phyloP scores from a whole-genome alignment of 2,113 vertebrate species.

The Pygoscelis adeliae region DNA sequence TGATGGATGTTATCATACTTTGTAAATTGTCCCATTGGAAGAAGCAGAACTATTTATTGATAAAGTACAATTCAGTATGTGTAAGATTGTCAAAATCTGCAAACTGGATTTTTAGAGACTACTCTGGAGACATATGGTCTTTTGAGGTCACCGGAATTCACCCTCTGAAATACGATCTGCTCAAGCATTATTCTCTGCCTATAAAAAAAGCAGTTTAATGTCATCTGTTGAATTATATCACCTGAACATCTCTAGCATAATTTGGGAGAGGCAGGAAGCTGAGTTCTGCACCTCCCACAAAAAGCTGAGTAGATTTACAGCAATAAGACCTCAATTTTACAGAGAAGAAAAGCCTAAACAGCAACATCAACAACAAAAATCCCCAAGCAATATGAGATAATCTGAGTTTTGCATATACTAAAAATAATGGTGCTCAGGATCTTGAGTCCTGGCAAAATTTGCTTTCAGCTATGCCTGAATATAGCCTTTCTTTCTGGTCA shows the following conservation, averaged over 20 bases:
- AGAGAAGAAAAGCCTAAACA: neutral
- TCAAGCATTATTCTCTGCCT: neutral
- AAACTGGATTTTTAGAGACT: neutral
- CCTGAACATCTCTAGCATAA: neutral
- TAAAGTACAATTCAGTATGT: neutral
- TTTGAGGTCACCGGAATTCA: slow-evolving; percentile 22
- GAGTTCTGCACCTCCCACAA: neutral
- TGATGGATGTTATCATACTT: neutral
- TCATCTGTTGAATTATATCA: neutral
- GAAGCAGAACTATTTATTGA: neutral
- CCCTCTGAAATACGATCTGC: neutral
- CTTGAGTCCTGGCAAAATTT: neutral
- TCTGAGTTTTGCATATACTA: neutral
- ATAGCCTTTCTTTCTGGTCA: slow-evolving; percentile 31
- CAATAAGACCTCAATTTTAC: neutral
- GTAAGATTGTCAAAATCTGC: neutral
- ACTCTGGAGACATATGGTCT: neutral
- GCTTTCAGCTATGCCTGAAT: neutral
- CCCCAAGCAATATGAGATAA: neutral
- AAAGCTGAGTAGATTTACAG: neutral
- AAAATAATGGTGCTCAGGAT: neutral
- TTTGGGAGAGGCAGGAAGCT: neutral
- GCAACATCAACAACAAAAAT: neutral
- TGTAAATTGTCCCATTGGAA: neutral
- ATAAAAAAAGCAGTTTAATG: neutral